Base-by-base conservation (phyloP, 2,113 vertebrate genomes). In the Rana temporaria region DNA sequence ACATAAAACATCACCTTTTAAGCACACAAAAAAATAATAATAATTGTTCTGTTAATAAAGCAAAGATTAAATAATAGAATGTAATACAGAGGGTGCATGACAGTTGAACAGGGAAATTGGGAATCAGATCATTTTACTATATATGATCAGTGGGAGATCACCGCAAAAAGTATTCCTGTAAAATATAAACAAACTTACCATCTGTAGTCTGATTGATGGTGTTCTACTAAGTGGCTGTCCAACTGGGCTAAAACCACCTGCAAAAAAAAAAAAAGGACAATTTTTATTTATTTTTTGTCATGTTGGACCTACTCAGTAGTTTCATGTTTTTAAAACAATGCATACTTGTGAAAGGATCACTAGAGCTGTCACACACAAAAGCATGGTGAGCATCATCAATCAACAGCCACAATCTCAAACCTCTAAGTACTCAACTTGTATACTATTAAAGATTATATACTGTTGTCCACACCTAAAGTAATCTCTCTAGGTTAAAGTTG, bases 201-300 rank as follows among this genome's bases (percentile, higher is more conserved):
- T 90, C 87, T 95, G 94, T 53, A 93, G 90, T 88, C 85, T 90
- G 81, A 90, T 82, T 84, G 95, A 92, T 56, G 93, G 90, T 32
- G 88, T 82, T 86, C 68, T 90, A 90, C 88, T 93, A 69, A 91
- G 90, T 87, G 89, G 89, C 78, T 93, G 94, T 87, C 93, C 93
- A 34, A 95, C 92, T 77, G 92, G 89, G 92, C 87, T 94, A 86
- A 93, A 93, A 85, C 91, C 91, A 78, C 94, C 98, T 98, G 90
- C 86, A 85, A 90, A 87, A 86, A 94, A 92, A 92, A 85, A 85
- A 60, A 24, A 53, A 42, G 34, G 19, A 1, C 2, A 17, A 11
- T 26, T 70, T 42, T 11, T 42, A 8, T 4, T 4, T 89, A 84
- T 91, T 85, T 86, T 91, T 91, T 87, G 91, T 87, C 85, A 73